Evolutionary conservation across 2,888 invertebrate species (phyloP).

Genomic region (Scaeva pyrastri): DNA sequence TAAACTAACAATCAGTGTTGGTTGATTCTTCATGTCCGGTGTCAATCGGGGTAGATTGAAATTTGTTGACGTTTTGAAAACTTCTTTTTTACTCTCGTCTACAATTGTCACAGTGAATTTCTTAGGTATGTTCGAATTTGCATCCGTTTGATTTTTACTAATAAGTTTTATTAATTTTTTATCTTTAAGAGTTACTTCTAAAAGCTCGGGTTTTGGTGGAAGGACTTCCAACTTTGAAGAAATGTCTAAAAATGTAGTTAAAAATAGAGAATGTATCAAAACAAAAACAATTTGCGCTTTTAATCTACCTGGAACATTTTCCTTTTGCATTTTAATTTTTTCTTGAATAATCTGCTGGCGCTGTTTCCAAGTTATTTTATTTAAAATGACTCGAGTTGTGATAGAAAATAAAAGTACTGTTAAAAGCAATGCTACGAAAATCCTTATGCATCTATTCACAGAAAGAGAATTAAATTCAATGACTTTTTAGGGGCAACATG

Average conservation of each 20-base stretch:
- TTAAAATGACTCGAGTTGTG: conserved; percentile 5
- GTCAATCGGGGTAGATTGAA: conserved; percentile 77
- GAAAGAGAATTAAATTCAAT: not conserved
- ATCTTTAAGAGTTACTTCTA: conserved; percentile 31
- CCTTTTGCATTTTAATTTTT: not conserved
- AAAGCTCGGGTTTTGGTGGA: conserved; percentile 5
- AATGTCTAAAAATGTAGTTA: not conserved
- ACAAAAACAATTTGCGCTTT: not conserved
- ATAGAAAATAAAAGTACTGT: conserved; percentile 36
- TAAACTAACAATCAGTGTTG: conserved; percentile 78
- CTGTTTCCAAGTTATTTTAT: conserved; percentile 23
- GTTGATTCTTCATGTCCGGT: conserved; percentile 80
- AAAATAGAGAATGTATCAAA: not conserved
- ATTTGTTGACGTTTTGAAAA: conserved; percentile 78
- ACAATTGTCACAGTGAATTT: conserved; percentile 69
- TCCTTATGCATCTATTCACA: conserved; percentile 4
- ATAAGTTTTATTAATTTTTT: not conserved
- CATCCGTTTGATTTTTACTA: not conserved
- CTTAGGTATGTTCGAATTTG: not conserved
- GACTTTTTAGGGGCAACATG: too few relatives aligned
- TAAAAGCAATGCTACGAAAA: conserved; percentile 5
- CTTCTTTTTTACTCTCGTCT: conserved; percentile 64
- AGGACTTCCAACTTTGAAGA: not conserved
- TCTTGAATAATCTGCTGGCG: not conserved
- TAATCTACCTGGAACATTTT: conserved; percentile 10